phyloP scores from a whole-genome alignment of 2,113 vertebrate genomes.

The Polypterus senegalus region DNA sequence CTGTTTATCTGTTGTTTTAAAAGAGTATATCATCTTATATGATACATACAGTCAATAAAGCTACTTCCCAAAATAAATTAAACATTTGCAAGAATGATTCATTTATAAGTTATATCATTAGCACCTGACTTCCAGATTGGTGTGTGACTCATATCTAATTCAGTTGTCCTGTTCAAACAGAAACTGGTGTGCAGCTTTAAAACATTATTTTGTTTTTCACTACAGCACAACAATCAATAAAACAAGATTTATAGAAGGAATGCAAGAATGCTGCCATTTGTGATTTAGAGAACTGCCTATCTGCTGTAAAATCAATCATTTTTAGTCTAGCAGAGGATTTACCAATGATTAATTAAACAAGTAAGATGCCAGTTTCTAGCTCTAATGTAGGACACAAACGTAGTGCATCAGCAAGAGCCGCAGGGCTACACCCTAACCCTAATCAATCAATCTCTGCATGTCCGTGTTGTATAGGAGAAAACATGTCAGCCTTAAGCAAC shows the following conservation, averaged over 20 bases:
- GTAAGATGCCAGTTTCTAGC: constrained; percentile 6
- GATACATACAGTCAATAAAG: too few relatives aligned
- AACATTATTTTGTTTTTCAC: constrained; percentile 6
- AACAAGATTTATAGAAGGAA: constrained; percentile 6
- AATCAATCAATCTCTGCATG: constrained; percentile 1
- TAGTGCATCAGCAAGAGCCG: neutral
- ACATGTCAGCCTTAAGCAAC: too few relatives aligned
- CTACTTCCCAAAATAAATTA: too few relatives aligned
- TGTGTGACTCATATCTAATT: too few relatives aligned
- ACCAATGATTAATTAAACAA: constrained; percentile 15
- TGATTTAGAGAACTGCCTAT: constrained; percentile 16
- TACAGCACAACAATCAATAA: constrained; percentile 3
- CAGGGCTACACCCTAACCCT: neutral
- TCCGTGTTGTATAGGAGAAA: neutral
- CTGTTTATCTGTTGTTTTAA: too few relatives aligned
- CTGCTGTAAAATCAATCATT: constrained; percentile 22
- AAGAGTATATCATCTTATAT: too few relatives aligned
- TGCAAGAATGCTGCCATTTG: constrained; percentile 16
- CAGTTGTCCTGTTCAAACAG: too few relatives aligned
- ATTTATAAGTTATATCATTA: too few relatives aligned
- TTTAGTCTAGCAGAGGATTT: constrained; percentile 6
- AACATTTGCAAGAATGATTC: too few relatives aligned
- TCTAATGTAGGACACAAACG: constrained; percentile 14
- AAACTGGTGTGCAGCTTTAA: constrained; percentile 3
- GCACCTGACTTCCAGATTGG: too few relatives aligned